A percentile compares a stretch with the other conserved stretches of the same genome.
Conservation (phyloP, 2,113 vertebrate species). For the Calypte anna region DNA sequence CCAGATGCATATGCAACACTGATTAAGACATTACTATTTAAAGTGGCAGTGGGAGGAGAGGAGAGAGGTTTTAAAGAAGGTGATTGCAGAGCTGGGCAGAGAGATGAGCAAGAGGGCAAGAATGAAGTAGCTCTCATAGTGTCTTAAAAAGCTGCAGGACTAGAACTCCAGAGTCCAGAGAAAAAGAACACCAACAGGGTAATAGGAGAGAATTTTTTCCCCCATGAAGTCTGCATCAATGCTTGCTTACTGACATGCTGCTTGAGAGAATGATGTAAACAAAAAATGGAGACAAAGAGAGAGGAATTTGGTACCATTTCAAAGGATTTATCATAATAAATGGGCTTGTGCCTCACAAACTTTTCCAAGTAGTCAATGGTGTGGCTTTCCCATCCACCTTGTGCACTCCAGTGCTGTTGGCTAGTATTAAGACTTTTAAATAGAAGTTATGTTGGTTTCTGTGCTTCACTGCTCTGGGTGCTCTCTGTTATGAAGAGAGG, state of each 20-base stretch:
- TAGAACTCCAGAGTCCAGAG: background rate
- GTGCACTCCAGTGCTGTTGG: background rate
- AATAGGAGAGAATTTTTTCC: background rate
- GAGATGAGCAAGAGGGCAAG: background rate
- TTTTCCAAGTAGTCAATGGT: background rate
- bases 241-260: background rate
- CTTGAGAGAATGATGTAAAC: background rate
- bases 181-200: background rate
- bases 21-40: constrained; percentile 17
- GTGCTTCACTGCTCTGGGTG: background rate
- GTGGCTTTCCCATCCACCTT: background rate
- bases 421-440: background rate
- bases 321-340: background rate
- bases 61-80: background rate
- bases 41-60: background rate
- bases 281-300: background rate
- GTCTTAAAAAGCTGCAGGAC: background rate
- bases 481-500: background rate
- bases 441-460: background rate
- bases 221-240: background rate
- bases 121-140: background rate
- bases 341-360: background rate
- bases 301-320: background rate
- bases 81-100: background rate
- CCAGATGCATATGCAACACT: background rate